A percentile compares a stretch with the other conserved stretches of the same genome.
Conservation (phyloP, 2,888 invertebrate species). For the Gymnosoma rotundatum region DNA sequence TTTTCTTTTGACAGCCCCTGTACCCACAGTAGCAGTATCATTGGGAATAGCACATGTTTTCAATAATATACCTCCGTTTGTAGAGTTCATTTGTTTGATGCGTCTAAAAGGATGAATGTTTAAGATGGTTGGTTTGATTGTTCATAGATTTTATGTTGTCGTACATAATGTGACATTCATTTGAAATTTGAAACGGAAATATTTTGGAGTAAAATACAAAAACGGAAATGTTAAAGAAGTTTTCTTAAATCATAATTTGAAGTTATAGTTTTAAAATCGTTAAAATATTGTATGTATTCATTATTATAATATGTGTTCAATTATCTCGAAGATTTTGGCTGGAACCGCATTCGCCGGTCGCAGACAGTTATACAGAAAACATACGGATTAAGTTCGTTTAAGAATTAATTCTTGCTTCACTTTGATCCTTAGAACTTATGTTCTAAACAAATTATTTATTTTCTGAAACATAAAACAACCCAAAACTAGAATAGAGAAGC, state of each 20-base stretch:
- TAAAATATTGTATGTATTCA: background rate
- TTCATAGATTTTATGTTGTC: slow-evolving; percentile 15
- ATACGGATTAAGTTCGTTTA: too few species aligned
- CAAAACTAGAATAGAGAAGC: too few species aligned
- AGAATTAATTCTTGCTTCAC: too few species aligned
- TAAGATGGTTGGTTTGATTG: slow-evolving; percentile 10
- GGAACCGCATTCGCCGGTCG: too few species aligned
- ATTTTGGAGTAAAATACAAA: slow-evolving; percentile 8
- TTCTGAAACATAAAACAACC: too few species aligned
- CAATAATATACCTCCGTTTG: slow-evolving; percentile 40
- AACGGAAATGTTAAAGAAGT: slow-evolving; percentile 38
- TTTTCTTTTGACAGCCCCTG: background rate
- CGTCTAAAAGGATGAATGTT: slow-evolving; percentile 27
- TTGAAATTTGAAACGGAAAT: slow-evolving; percentile 53
- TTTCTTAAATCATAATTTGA: slow-evolving; percentile 48
- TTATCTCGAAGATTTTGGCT: too few species aligned
- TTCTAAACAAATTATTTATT: too few species aligned
- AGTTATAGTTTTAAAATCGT: slow-evolving; percentile 4
- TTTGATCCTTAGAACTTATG: too few species aligned
- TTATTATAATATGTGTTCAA: too few species aligned
- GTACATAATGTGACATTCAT: slow-evolving; percentile 13
- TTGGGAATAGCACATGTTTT: slow-evolving; percentile 55
- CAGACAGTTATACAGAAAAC: too few species aligned
- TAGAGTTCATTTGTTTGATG: slow-evolving; percentile 32
- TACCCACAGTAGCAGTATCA: background rate